Percentiles rank a stretch among this genome's conserved stretches.
Evolutionary conservation across 1,140 invertebrate genomes (phyloP).

Genomic region (Cotesia vestalis): DNA sequence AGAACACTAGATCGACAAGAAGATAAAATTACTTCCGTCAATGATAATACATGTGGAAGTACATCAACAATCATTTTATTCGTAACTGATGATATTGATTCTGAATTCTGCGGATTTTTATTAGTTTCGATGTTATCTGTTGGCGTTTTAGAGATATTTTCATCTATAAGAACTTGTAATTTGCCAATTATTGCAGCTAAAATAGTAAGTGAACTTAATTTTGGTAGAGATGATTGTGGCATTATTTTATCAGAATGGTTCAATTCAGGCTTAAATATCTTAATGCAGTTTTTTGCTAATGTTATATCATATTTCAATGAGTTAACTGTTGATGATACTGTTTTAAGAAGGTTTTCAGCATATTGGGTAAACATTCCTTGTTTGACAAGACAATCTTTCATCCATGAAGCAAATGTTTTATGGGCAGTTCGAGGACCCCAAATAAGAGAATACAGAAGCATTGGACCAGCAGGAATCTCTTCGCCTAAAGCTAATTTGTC

Average conservation of each 20-base stretch:
- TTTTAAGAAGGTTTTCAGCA: conserved; percentile 79
- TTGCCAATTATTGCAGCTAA: conserved; percentile 76
- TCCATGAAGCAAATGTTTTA: conserved; percentile 75
- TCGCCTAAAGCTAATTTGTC: conserved; percentile 77
- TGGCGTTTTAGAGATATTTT: conserved; percentile 54
- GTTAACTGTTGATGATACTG: conserved; percentile 73
- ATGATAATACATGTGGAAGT: conserved; percentile 70
- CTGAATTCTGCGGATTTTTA: conserved; percentile 51
- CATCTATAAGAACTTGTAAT: conserved; percentile 74
- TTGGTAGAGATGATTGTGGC: conserved; percentile 69
- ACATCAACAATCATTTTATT: conserved; percentile 68
- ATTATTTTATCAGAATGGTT: conserved; percentile 60
- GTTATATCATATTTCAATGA: conserved; percentile 76
- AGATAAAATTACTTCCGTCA: conserved; percentile 70
- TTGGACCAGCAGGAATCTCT: conserved; percentile 67
- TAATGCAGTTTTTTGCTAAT: conserved; percentile 76
- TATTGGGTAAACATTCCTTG: conserved; percentile 88
- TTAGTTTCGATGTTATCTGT: conserved; percentile 44
- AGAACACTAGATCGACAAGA: conserved; percentile 67
- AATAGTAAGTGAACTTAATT: conserved; percentile 73
- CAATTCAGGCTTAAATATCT: conserved; percentile 69
- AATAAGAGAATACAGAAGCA: conserved; percentile 76
- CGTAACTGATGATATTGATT: conserved; percentile 46
- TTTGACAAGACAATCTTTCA: conserved; percentile 85
- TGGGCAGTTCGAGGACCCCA: conserved; percentile 76